Conservation (phyloP, 1,140 invertebrate genomes). For the Tribolium madens region DNA sequence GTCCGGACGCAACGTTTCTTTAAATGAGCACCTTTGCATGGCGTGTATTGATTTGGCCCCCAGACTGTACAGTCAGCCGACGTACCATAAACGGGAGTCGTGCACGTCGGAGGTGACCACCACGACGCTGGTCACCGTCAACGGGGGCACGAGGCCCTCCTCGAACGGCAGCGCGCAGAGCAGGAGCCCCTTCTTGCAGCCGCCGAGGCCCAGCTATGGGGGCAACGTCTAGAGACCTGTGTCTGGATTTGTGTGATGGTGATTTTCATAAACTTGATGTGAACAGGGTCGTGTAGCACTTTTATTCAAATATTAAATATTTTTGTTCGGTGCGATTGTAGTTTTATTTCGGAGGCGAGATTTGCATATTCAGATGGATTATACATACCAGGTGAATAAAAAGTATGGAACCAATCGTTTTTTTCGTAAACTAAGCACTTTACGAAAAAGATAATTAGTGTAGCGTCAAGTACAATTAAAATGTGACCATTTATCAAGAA, state of each 20-base stretch:
- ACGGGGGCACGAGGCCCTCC: constrained; percentile 56
- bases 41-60: constrained; percentile 42
- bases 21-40: constrained; percentile 16
- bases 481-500: no score
- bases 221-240: constrained; percentile 57
- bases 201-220: constrained; percentile 55
- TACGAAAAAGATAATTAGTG: no score
- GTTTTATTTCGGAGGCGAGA: constrained; percentile 1
- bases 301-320: neutral
- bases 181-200: constrained; percentile 60
- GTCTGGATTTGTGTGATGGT: neutral
- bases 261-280: neutral
- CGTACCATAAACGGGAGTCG: constrained; percentile 75
- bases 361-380: neutral
- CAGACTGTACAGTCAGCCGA: constrained; percentile 75
- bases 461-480: no score
- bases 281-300: constrained; percentile 14
- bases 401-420: no score
- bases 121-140: constrained; percentile 72
- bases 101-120: constrained; percentile 78
- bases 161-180: constrained; percentile 46
- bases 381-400: neutral
- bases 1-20: constrained; percentile 6
- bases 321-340: neutral
- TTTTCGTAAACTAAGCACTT: no score